Evolutionary conservation across 2,113 vertebrate genomes (phyloP), one percentile per base, ranked within the genome.

Genomic region (Centropus bengalensis): DNA sequence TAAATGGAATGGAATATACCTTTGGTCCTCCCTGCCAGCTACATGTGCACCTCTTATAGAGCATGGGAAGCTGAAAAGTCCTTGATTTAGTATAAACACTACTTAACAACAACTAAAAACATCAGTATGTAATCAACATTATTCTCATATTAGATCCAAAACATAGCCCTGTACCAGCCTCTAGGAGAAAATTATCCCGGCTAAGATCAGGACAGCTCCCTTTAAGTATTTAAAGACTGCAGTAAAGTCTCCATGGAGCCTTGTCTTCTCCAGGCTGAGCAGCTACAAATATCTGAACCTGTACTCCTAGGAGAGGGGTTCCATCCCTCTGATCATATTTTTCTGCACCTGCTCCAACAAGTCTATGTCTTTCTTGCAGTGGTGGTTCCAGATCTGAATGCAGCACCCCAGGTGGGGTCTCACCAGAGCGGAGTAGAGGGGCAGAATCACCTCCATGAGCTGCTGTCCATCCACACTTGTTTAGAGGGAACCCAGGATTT

Each of bases 321-420:
- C n/a, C 27, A 69, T 3, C 14, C 14, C 64, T 14, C 27, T 10
- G n/a, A 55, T 16, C 18, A 16, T 28, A 5, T 40, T 59, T 30
- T 11, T 69, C 47, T 42, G 40, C 22, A 56, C 38, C 8, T 0
- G 1, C 13, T 63, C 8, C 3, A 76, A 26, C 30, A 69, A 24
- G 5, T 33, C 16, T 2, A 5, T 24, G 26, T 33, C 28, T 3
- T 59, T 24, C 38, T 2, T 60, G 15, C 32, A 3, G 1, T 59
- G 19, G 1, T 19, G 54, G 0, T 8, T 6, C 40, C 23, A 60
- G n/a, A 75, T 10, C 15, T 38, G 23, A 5, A 30, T 0, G 1
- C 22, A 58, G 22, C 3, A 28, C 22, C 32, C 6, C 23, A 40
- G 14, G 5, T 40, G 12, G 5, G 3, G 13, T 67, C 11, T 67